Evolutionary conservation across 2,797 vertebrate species (phyloP), one percentile per base, ranked within the genome.

Genomic region (Semotilus atromaculatus): DNA sequence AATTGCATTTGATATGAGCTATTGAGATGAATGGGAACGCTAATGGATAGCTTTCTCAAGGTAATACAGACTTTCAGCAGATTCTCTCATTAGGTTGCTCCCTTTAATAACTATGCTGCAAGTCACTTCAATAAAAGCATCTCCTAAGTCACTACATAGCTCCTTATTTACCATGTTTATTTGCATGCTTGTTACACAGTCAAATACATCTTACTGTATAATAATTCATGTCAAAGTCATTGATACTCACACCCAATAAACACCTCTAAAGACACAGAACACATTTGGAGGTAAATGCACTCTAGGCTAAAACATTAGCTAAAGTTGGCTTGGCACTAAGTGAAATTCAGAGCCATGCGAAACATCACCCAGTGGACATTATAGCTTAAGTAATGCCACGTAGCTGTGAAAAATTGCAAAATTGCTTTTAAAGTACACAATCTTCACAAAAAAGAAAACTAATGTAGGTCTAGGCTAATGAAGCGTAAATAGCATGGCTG

Each of bases 381-480:
- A n/a, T n/a, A 70, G 8, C 16, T 66, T 51, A 36, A 86, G 34
- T 78, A 83, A 79, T 66, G 64, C 45, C 66, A 73, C 21, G 9
- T 45, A 72, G 70, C 81, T 26, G 75, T 53, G 55, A 83, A 64
- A 38, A n/a, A 53, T 31, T 64, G 53, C 45, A 23, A 26, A 53
- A 75, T 66, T 75, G 73, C 62, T 43, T 64, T 83, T 68, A 55
- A 78, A 43, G 34, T 73, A 43, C 66, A 72, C 51, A 86, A 66
- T 83, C 67, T 73, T 34, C 9, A 73, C 26, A 18, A 45, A 68
- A 62, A 40, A 77, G 62, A 45, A 79, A 21, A 66, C 40, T 5
- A 79, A 83, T 58, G 77, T 31, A 45, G 21, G 34, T 40, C 18
- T 29, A 38, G 66, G 68, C 58, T 79, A 83, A 86, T 79, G 81